phyloP scores from a whole-genome alignment of 2,113 vertebrate species.

The Columba janthina region DNA sequence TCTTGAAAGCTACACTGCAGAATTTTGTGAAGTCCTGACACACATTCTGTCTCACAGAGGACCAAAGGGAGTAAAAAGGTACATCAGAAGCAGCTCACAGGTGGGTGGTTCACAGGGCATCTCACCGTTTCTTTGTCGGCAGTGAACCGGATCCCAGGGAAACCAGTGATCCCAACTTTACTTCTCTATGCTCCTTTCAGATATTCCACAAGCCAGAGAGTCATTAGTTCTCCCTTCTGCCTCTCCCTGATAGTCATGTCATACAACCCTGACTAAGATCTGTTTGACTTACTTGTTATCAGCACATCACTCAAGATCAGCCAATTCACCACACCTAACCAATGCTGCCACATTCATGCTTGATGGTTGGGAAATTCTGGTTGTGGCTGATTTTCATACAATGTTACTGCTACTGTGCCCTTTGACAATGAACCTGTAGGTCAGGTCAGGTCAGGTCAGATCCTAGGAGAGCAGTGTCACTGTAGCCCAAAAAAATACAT shows the following conservation, averaged over 20 bases:
- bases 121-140: not conserved
- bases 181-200: not conserved
- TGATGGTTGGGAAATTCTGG: not conserved
- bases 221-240: not conserved
- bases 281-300: not conserved
- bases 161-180: not conserved
- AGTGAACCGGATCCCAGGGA: not conserved
- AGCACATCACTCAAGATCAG: not conserved
- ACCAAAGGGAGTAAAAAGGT: not conserved
- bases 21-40: not conserved
- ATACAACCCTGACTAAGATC: not conserved
- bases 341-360: not conserved
- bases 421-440: not conserved
- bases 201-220: not conserved
- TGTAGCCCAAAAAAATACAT: not conserved
- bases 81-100: not conserved
- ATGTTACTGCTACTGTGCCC: not conserved
- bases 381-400: not conserved
- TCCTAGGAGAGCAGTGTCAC: not conserved
- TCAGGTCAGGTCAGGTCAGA: not conserved
- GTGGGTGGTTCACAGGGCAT: not conserved
- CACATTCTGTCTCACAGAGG: not conserved
- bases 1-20: not conserved
- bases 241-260: not conserved
- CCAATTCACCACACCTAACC: not conserved